Evolutionary conservation across 1,140 invertebrate species (phyloP).

Genomic region (Paraescarpia echinospica): DNA sequence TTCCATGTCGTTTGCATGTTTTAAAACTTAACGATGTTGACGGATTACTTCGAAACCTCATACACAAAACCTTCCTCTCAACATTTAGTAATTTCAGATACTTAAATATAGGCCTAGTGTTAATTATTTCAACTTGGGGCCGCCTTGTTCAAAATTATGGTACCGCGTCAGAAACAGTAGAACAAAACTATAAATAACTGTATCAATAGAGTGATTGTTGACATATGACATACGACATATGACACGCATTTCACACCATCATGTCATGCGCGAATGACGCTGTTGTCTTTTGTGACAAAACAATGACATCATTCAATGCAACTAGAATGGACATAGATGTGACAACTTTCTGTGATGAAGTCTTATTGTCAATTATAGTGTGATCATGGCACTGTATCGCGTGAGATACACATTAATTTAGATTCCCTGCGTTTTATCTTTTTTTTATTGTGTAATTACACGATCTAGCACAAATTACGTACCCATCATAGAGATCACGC

Average conservation of each 20-base stretch:
- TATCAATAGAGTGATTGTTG: background rate
- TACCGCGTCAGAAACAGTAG: background rate
- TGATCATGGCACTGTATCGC: background rate
- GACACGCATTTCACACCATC: background rate
- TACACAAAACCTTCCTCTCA: too few relatives aligned
- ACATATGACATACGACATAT: background rate
- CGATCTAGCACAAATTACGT: background rate
- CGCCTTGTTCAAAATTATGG: background rate
- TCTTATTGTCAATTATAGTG: background rate
- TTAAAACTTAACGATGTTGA: too few relatives aligned
- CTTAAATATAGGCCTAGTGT: too few relatives aligned
- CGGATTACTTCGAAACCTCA: too few relatives aligned
- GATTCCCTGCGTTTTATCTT: background rate
- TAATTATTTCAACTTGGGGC: background rate
- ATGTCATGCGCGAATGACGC: background rate
- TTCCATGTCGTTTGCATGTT: too few relatives aligned
- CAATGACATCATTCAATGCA: background rate
- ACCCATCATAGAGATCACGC: background rate
- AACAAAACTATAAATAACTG: background rate
- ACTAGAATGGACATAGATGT: background rate
- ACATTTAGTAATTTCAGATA: too few relatives aligned
- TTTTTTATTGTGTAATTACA: background rate
- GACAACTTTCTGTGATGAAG: background rate
- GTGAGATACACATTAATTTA: background rate
- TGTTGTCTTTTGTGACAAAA: background rate